These are phyloP conservation scores for Corvus moneduloides DNA, from an alignment of 2,113 vertebrate species.

Conservation along the genomic window DNA sequence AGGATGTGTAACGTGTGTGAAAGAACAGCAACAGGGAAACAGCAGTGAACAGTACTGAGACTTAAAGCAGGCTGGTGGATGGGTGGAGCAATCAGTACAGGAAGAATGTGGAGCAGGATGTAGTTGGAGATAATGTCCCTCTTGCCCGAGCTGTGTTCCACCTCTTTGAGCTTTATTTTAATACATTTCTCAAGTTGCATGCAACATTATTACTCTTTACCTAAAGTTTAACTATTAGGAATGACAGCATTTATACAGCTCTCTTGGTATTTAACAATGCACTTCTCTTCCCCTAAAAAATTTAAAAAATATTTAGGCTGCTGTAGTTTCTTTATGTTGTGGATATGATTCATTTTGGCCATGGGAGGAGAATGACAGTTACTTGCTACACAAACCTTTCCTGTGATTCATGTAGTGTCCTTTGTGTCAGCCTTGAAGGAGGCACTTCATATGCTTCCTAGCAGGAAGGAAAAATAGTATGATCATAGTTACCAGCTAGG, in stretches of 20 bases:
- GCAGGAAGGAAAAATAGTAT: constrained; percentile 22
- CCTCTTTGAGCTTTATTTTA: not conserved
- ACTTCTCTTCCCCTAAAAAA: not conserved
- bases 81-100: not conserved
- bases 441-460: constrained; percentile 27
- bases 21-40: not conserved
- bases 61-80: not conserved
- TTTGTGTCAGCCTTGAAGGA: constrained; percentile 55
- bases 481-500: constrained; percentile 11
- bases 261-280: not conserved
- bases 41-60: not conserved
- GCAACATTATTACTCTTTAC: not conserved
- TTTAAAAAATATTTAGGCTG: not conserved
- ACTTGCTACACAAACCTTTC: constrained; percentile 55
- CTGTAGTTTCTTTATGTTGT: constrained; percentile 28
- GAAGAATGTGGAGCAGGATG: not conserved
- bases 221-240: not conserved
- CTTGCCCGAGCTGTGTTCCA: not conserved
- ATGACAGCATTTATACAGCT: not conserved
- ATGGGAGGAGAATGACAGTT: constrained; percentile 55
- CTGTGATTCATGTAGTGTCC: constrained; percentile 61
- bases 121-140: not conserved
- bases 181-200: not conserved
- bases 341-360: constrained; percentile 53
- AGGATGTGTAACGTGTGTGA: not conserved